Evolutionary conservation across 2,888 invertebrate genomes (phyloP), one percentile per base, ranked within the genome.

Genomic region (Diadegma fenestrale): DNA sequence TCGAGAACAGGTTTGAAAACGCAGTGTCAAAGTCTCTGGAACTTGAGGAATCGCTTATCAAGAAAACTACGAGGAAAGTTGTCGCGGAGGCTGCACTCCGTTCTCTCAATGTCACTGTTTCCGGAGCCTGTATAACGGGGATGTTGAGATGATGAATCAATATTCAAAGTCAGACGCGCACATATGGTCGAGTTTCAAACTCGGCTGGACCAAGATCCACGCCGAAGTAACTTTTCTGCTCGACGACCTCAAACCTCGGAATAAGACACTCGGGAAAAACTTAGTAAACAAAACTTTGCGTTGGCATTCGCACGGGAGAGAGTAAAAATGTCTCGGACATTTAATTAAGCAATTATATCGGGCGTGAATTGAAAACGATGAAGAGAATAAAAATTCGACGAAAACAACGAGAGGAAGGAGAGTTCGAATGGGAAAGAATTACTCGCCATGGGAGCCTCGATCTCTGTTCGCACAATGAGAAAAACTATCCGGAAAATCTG

Each of bases 61-160:
- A 58, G 51, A 77, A 79, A 85, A 75, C 82, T 85, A 79, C 79
- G 58, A 69, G 63, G 26, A 71, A 85, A 85, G 78, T 85, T 82
- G n/a, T 61, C n/a, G 41, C n/a, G 41, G 14, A 54, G 33, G 51
- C 66, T 69, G 22, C 61, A 33, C 17, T 43, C 33, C 8, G 48
- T 37, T 17, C 26, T 10, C 26, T 51, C 75, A 72, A 66, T 80
- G 72, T 80, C 80, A 66, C 17, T 54, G 72, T 3, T 33, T 64
- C 26, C 76, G 43, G 37, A 54, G 63, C 69, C 51, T 79, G 75
- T 64, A 37, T 10, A 37, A 10, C 37, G 8, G n/a, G 80, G 51
- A 80, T 64, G 69, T 26, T 37, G 54, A 51, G 84, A 85, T 85
- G 75, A 80, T 63, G 69, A 85, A 81, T 79, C 81, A 64, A 79